phyloP scores from a whole-genome alignment of 2,113 vertebrate genomes.

The Actenoides lindsayi region DNA sequence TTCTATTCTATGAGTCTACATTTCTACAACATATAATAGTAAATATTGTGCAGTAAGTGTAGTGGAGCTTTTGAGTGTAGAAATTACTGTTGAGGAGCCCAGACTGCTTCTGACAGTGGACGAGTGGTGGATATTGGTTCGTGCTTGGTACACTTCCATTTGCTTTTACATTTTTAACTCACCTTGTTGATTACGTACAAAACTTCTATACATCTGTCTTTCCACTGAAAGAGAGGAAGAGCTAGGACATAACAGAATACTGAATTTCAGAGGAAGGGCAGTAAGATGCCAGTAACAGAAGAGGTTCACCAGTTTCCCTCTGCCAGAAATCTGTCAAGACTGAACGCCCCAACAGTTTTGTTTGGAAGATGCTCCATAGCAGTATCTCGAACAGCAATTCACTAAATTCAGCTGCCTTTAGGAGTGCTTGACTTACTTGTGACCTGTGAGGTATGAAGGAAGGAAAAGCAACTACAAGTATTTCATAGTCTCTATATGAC shows the following conservation, averaged over 20 bases:
- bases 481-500: neutral
- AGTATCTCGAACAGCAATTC: neutral
- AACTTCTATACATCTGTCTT: neutral
- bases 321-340: neutral
- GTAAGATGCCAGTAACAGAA: too few relatives aligned
- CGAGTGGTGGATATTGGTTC: neutral
- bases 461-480: neutral
- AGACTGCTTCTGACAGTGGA: neutral
- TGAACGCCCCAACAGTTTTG: rapidly evolving
- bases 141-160: neutral
- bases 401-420: too few relatives aligned
- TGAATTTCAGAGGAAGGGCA: neutral
- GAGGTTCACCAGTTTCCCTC: too few relatives aligned
- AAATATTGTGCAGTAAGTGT: neutral
- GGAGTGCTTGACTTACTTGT: too few relatives aligned
- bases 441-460: neutral
- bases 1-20: too few relatives aligned
- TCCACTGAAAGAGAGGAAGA: neutral
- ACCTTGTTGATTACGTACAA: neutral
- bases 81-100: neutral
- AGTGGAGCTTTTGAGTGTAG: neutral
- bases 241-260: neutral
- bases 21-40: too few relatives aligned
- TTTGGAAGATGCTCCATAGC: neutral
- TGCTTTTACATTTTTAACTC: neutral